These are phyloP conservation scores for Turritopsis dohrnii DNA, from an alignment of 30 jellyfish, hydroid and myxozoan species.

Conservation along the genomic window DNA sequence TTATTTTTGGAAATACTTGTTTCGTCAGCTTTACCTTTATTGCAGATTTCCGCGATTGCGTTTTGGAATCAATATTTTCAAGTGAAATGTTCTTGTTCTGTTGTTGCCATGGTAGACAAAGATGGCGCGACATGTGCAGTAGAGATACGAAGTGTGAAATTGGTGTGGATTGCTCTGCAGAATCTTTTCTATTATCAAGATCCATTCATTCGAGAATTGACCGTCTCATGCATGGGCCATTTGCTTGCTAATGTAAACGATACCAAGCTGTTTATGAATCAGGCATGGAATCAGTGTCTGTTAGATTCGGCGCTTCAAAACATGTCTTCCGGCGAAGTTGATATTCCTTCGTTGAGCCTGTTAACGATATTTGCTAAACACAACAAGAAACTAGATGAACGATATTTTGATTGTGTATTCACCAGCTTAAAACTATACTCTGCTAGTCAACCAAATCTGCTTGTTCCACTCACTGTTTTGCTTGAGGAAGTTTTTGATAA, in stretches of 20 bases:
- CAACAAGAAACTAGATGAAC: background rate
- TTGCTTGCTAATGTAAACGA: background rate
- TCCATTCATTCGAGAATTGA: background rate
- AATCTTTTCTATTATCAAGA: constrained; percentile 22
- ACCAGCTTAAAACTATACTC: background rate
- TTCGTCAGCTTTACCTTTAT: background rate
- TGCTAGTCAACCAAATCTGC: background rate
- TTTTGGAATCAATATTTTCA: constrained; percentile 24
- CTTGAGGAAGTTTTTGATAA: background rate
- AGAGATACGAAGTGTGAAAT: background rate
- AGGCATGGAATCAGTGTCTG: background rate
- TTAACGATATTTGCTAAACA: background rate
- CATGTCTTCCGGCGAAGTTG: background rate
- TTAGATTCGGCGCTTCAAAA: background rate
- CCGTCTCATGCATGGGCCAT: background rate
- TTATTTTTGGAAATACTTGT: background rate
- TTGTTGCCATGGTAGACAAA: background rate
- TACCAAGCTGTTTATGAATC: background rate
- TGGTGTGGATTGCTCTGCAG: constrained; percentile 16
- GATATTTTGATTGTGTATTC: background rate
- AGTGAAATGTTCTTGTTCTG: background rate
- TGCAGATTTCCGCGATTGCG: background rate
- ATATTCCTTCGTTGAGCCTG: background rate
- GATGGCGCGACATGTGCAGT: background rate
- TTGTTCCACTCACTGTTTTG: background rate